Percentiles rank a stretch among this genome's conserved stretches.
Evolutionary conservation across 1,140 invertebrate species (phyloP).

Genomic region (Homarus americanus): DNA sequence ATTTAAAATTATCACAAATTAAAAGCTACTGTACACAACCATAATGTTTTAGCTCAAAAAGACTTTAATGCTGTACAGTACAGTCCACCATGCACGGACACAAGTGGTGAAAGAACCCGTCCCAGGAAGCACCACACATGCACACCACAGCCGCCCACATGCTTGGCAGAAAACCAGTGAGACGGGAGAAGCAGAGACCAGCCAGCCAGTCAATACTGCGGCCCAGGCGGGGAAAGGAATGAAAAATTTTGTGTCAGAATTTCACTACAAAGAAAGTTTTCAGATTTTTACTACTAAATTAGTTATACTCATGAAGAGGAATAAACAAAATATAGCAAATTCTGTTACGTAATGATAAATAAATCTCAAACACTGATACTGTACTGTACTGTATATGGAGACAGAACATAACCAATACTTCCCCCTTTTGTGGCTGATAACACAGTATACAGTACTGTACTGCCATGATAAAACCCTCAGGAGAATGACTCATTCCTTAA

Average conservation of each 20-base stretch:
- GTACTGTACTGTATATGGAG: too few species aligned
- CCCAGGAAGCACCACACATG: slow-evolving; percentile 13
- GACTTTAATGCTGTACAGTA: not conserved
- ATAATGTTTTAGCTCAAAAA: not conserved
- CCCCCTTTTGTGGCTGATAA: too few species aligned
- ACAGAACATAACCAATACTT: too few species aligned
- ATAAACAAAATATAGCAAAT: too few species aligned
- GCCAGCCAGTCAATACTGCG: not conserved
- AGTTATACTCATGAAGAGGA: too few species aligned
- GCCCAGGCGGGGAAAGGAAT: not conserved
- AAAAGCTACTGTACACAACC: not conserved
- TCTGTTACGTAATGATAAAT: too few species aligned
- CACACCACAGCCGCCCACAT: slow-evolving; percentile 10
- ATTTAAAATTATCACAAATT: not conserved
- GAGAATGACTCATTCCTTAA: too few species aligned
- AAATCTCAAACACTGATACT: too few species aligned
- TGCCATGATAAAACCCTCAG: too few species aligned
- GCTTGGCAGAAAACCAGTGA: slow-evolving; percentile 22
- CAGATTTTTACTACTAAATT: too few species aligned
- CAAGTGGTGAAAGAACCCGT: not conserved
- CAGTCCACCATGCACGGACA: slow-evolving; percentile 15
- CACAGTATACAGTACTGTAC: too few species aligned
- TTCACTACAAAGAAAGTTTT: not conserved
- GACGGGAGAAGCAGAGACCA: not conserved
- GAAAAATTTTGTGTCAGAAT: not conserved